Base-by-base conservation (phyloP, 2,797 vertebrate species). In the Tragopan temminckii region DNA sequence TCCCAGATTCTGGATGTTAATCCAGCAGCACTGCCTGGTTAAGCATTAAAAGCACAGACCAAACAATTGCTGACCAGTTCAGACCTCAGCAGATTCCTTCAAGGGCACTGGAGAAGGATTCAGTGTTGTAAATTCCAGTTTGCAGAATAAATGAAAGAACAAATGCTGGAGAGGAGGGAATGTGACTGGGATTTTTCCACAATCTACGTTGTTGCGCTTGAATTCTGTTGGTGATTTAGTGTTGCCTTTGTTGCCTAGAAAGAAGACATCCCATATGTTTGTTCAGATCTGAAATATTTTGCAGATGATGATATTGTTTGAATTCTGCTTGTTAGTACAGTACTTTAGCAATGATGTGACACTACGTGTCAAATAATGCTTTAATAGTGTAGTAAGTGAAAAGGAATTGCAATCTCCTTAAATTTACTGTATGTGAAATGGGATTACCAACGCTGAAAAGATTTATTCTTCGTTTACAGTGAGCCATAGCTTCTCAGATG, bases 41-140 rank as follows among this genome's bases (percentile, higher is more conserved):
- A 52, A 70, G 38, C 36, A 31, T 50, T 68, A 36, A 1, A 24
- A 63, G 66, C 58, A 53, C 52, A 80, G 63, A 81, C 40, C 58
- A 80, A 58, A n/a, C 57, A 52, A 2, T 3, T 71, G 87, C 62
- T 77, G 69, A 81, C 21, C 67, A 74, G 45, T 57, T 82, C 83
- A 83, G 63, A 59, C 57, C 0, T 0, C 52, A 88, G 77, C 53
- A 85, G 48, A 59, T 83, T 85, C 43, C 76, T 88, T 83, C 85
- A 90, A 58, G 71, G 53, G 79, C 80, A 87, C 77, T 91, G 81
- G 69, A 78, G 57, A 31, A 87, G 46, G 74, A 92, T 94, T 98
- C 97, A 98, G 97, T 97, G 98, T 96, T 98, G 97, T 96, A 97
- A 96, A 96, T 98, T 98, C 98, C 98, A 98, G 97, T 98, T 98